These are phyloP conservation scores for Notothenia coriiceps DNA, from an alignment of 2,113 vertebrate genomes.

Conservation along the genomic window DNA sequence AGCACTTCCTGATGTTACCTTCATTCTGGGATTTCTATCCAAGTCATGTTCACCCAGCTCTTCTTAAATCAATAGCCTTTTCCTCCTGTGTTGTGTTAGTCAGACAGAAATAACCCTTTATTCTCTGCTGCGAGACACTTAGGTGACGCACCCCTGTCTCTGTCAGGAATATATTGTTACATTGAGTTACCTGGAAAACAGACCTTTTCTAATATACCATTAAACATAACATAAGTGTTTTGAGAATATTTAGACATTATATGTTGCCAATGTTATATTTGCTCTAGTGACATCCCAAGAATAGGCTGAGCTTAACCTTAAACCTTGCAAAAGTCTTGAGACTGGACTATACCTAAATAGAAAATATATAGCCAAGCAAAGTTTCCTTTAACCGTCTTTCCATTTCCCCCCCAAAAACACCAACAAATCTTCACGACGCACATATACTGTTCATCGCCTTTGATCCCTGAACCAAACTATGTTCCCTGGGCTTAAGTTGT, in stretches of 20 bases:
- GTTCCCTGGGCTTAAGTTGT: conserved; percentile 29
- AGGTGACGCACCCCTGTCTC: conserved; percentile 19
- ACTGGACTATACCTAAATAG: conserved; percentile 1
- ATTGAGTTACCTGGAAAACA: not conserved
- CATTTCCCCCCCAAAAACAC: not conserved
- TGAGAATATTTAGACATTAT: not conserved
- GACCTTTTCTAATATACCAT: not conserved
- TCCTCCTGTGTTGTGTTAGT: conserved; percentile 49
- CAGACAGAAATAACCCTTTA: conserved; percentile 48
- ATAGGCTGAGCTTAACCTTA: not conserved
- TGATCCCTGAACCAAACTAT: conserved; percentile 54
- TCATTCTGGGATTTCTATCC: conserved; percentile 35
- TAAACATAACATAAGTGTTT: not conserved
- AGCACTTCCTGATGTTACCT: conserved; percentile 23
- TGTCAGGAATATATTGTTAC: conserved; percentile 13
- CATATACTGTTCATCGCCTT: conserved; percentile 25
- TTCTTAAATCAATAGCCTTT: conserved; percentile 60
- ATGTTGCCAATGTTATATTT: not conserved
- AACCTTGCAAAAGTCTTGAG: not conserved
- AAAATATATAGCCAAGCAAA: not conserved
- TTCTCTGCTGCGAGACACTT: no score
- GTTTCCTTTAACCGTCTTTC: not conserved
- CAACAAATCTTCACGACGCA: not conserved
- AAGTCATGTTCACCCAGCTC: conserved; percentile 48
- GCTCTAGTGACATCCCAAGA: not conserved